Conservation (phyloP, 2,797 vertebrate genomes). For the Jordanella pulchra region DNA sequence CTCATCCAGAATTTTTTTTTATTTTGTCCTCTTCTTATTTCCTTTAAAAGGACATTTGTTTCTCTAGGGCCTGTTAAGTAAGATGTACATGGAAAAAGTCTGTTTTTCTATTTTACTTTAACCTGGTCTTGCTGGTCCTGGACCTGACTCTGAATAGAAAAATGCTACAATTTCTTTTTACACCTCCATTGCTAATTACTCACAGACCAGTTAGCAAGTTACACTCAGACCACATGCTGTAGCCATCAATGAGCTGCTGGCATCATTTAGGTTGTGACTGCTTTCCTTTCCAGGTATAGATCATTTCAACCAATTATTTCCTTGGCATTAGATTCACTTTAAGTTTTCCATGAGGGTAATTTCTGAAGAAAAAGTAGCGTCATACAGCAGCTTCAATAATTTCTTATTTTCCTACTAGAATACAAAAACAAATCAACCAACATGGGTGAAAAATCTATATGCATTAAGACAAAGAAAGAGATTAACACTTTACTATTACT, state of each 20-base stretch:
- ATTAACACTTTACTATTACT: too few species aligned
- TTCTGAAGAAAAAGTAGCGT: background rate
- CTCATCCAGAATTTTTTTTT: conserved; percentile 5
- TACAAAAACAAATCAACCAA: background rate
- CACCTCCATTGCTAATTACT: background rate
- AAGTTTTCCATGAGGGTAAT: background rate
- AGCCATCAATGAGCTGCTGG: background rate
- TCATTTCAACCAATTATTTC: background rate
- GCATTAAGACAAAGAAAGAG: too few species aligned
- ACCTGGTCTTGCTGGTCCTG: conserved; percentile 1
- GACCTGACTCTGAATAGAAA: background rate
- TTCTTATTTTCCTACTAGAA: background rate
- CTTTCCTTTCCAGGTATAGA: background rate
- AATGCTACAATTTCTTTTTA: background rate
- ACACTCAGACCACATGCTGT: background rate
- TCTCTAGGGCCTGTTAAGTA: conserved; percentile 1
- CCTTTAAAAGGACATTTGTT: conserved; percentile 1
- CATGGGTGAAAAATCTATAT: background rate
- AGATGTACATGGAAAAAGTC: background rate
- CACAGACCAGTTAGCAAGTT: background rate
- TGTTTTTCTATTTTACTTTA: conserved; percentile 2
- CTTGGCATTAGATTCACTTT: background rate
- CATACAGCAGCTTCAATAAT: background rate
- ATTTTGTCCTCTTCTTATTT: conserved; percentile 3
- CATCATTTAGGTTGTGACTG: background rate